Evolutionary conservation across 35 echinoderm and acorn worm genomes (phyloP), one percentile per base, ranked within the genome.

Genomic region (Diadema setosum): DNA sequence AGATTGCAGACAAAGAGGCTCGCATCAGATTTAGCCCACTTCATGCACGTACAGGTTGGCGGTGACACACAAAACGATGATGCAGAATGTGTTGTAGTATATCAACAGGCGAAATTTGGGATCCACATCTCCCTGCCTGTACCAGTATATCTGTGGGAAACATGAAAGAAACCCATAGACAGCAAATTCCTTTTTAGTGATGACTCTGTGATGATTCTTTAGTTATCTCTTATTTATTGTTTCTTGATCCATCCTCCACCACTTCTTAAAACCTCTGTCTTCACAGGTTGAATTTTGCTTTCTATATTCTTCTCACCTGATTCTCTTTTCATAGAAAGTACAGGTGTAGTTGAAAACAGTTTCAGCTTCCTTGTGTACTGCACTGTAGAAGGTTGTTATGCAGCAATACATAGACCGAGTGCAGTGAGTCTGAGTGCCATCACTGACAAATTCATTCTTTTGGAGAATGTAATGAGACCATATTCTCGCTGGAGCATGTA

Each of bases 71-170:
- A 98, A 76, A 17, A 88, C 82, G 24, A 98, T 85, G 31, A 98
- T 55, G 20, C 88, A 91, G 80, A 94, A 84, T n/a, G 89, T 91
- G 46, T 98, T 94, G 58, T 91, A 98, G 56, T 94, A 98, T 9
- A 98, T 98, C 32, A 98, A 52, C 37, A 61, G 42, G 26, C 96
- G 78, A 74, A 98, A 98, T 63, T 98, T 98, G 39, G 96, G 96
- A 33, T 91, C 92, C 41, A 98, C 50, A 48, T 98, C 96, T 15
- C 96, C 96, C 63, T 98, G 88, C 3, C 96, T 39, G 50, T 98
- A 98, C 96, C 96, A 98, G 82, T 94, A 98, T 35, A 98, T 93
- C 96, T 98, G 87, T 23, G 42, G 40, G 81, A 91, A 36, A 83
- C 30, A 58, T 27, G 76, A 91, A 83, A 58, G 17, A 45, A 39